These are phyloP conservation scores for Tetragnatha montana DNA, from an alignment of 2,888 invertebrate species.

Conservation along the genomic window DNA sequence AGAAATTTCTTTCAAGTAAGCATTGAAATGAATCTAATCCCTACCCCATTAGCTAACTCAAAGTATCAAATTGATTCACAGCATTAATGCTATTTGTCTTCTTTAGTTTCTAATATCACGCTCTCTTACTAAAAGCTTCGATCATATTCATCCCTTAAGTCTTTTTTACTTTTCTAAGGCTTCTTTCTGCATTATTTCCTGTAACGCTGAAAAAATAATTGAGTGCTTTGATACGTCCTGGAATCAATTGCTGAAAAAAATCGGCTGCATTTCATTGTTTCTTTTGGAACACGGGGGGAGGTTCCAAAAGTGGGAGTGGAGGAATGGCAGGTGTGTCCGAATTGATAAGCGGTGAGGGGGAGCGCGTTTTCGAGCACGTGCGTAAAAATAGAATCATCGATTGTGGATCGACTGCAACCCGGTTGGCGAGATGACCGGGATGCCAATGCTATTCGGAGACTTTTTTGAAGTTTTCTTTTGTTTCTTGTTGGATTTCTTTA, in stretches of 20 bases:
- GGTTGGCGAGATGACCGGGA: background rate
- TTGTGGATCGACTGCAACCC: background rate
- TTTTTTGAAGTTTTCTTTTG: background rate
- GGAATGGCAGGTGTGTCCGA: background rate
- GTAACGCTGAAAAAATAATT: too few species aligned
- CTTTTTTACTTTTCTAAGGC: too few species aligned
- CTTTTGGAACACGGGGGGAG: background rate
- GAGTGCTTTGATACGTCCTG: background rate
- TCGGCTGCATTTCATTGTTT: background rate
- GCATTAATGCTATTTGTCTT: too few species aligned
- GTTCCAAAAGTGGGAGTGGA: background rate
- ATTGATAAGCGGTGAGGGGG: constrained; percentile 28
- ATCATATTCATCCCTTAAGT: too few species aligned
- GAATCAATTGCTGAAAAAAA: background rate
- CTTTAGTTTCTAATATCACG: too few species aligned
- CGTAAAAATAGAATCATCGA: constrained; percentile 48
- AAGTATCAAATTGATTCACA: too few species aligned
- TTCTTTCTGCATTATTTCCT: too few species aligned
- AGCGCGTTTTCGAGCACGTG: constrained; percentile 3
- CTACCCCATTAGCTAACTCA: too few species aligned
- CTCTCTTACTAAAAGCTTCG: too few species aligned
- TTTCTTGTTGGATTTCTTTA: too few species aligned
- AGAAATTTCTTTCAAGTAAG: too few species aligned
- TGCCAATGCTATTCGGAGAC: background rate
- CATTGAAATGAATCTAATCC: too few species aligned